phyloP scores from a whole-genome alignment of 2,888 invertebrate genomes.

The Sesia apiformis region DNA sequence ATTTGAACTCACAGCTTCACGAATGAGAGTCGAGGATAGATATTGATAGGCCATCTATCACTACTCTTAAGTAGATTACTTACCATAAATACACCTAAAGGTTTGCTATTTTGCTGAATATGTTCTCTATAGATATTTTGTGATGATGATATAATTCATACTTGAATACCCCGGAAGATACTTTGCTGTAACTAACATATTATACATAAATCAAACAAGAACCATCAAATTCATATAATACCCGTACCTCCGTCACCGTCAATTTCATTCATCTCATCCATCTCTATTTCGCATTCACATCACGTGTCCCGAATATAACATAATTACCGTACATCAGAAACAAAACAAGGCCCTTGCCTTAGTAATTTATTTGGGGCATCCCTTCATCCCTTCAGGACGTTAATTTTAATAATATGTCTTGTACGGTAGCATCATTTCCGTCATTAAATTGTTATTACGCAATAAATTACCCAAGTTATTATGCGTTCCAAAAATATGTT shows the following conservation, averaged over 20 bases:
- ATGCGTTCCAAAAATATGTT: slow-evolving; percentile 15
- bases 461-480: slow-evolving; percentile 35
- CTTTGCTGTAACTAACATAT: too few relatives aligned
- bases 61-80: too few relatives aligned
- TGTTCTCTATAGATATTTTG: too few relatives aligned
- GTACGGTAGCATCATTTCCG: slow-evolving; percentile 28
- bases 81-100: too few relatives aligned
- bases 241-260: slow-evolving; percentile 6
- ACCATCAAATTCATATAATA: neutral
- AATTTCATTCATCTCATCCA: slow-evolving; percentile 15
- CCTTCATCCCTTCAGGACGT: slow-evolving; percentile 28
- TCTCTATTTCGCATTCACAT: slow-evolving; percentile 27
- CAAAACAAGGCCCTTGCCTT: slow-evolving; percentile 25
- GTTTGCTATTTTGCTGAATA: too few relatives aligned
- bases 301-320: slow-evolving; percentile 27
- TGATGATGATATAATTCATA: too few relatives aligned
- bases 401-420: slow-evolving; percentile 36
- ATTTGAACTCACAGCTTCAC: too few relatives aligned
- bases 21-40: too few relatives aligned
- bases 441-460: slow-evolving; percentile 43
- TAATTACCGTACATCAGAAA: slow-evolving; percentile 31
- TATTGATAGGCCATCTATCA: too few relatives aligned
- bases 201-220: neutral
- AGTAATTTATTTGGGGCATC: slow-evolving; percentile 33
- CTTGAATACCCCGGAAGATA: too few relatives aligned